phyloP scores from a whole-genome alignment of 2,888 invertebrate genomes.

The Apodemia duryi region DNA sequence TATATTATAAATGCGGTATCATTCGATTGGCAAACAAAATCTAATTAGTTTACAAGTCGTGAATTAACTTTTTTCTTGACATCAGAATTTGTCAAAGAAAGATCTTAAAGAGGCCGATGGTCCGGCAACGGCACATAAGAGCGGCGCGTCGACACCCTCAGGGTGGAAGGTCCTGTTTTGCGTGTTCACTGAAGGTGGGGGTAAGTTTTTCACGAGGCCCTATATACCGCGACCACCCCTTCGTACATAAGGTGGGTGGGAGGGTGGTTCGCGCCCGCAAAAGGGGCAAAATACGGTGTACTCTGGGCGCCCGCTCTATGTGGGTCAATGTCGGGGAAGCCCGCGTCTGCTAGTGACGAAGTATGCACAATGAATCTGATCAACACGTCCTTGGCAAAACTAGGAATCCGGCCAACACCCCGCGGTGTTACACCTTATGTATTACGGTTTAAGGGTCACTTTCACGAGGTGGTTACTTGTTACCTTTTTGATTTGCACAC shows the following conservation, averaged over 20 bases:
- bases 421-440: conserved; percentile 40
- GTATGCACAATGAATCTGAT: conserved; percentile 79
- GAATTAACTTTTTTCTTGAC: conserved; percentile 3
- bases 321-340: conserved; percentile 81
- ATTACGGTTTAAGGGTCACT: conserved; percentile 47
- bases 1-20: not conserved
- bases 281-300: conserved; percentile 80
- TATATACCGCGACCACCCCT: conserved; percentile 79
- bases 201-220: conserved; percentile 79
- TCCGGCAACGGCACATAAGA: conserved; percentile 53
- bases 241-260: conserved; percentile 77
- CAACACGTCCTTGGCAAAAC: conserved; percentile 73
- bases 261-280: conserved; percentile 79
- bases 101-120: conserved; percentile 37
- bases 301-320: conserved; percentile 78
- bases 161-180: conserved; percentile 77
- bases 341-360: conserved; percentile 79
- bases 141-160: conserved; percentile 57
- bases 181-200: conserved; percentile 73
- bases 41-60: not conserved
- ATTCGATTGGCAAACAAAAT: conserved; percentile 5
- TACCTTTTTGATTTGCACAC: conserved; percentile 2
- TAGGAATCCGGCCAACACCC: conserved; percentile 53
- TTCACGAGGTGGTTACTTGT: conserved; percentile 17
- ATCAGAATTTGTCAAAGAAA: conserved; percentile 15